Conservation (phyloP, 2,797 vertebrate genomes). For the Characodon lateralis region DNA sequence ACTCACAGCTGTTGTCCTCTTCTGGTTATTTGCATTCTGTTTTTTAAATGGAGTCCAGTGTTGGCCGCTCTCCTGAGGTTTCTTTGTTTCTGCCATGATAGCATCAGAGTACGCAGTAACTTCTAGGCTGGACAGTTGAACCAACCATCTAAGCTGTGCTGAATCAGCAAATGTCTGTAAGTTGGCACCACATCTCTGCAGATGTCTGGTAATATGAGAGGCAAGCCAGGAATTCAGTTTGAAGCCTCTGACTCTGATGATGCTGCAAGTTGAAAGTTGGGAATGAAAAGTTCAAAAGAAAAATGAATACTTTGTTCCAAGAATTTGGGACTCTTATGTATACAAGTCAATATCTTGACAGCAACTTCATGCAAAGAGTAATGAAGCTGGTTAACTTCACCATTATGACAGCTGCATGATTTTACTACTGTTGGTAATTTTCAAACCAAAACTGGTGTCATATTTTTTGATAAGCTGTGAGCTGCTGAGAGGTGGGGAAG, state of each 20-base stretch:
- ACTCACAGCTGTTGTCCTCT: neutral
- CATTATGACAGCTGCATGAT: neutral
- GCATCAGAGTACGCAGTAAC: neutral
- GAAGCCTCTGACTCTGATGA: neutral
- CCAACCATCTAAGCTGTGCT: neutral
- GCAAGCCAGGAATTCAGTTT: neutral
- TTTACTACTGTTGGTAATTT: neutral
- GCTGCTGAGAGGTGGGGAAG: neutral
- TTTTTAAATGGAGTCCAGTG: no score
- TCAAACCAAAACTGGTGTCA: neutral
- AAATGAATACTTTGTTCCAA: neutral
- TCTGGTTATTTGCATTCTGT: neutral
- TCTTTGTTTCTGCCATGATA: neutral
- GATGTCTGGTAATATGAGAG: conserved; percentile 2
- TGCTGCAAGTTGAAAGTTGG: neutral
- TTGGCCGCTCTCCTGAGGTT: neutral
- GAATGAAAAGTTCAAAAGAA: neutral
- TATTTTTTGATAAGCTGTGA: neutral
- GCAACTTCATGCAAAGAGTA: neutral
- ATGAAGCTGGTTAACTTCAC: neutral
- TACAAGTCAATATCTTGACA: neutral
- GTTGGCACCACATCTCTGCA: conserved; percentile 2
- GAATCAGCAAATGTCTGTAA: conserved; percentile 3
- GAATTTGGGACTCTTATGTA: neutral
- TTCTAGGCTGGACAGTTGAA: neutral